Base-by-base conservation (phyloP, 2,113 vertebrate genomes). In the Cebus imitator region DNA sequence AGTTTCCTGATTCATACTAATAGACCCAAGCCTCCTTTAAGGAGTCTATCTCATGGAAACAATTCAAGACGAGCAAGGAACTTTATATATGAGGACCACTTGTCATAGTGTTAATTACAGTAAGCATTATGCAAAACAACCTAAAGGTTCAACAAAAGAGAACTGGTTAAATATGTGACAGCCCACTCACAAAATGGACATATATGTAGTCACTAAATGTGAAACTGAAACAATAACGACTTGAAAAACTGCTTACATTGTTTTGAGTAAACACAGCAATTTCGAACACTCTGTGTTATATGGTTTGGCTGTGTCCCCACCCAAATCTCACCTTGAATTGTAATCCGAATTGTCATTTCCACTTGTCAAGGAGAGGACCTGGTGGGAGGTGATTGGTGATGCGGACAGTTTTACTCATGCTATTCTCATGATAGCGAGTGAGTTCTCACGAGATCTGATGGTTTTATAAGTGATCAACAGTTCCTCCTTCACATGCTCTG, bases 1-100 rank as follows among this genome's bases (percentile, higher is more conserved):
- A 66, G 82, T 90, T 87, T 94, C 78, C 89, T 75, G 10, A 93
- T 68, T 90, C 7, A 61, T 80, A 25, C n/a, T 78, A 78, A 76
- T 75, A 23, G 66, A 79, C 8, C 16, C 45, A 52, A 58, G 6
- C 14, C 1, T n/a, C 7, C 30, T 58, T 87, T 64, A 23, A 75
- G 32, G 37, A 76, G 16, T 80, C 17, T 80, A 80, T 50, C 12
- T 48, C 70, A 55, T 85, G 17, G 58, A 86, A 66, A 86, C 37
- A 81, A 86, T 58, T 27, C 87, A 78, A 87, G 40, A 83, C n/a
- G 5, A 80, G 3, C 52, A 40, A 64, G 30, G 66, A 40, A 58
- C 48, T 80, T 48, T 92, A 52, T 78, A 73, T 52, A n/a, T 5
- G 80, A 92, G 13, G 6, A 12, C 35, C 37, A 66, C 16, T 79